phyloP scores from a whole-genome alignment of 92 coral and sea anemone species.

The Ricordea florida region DNA sequence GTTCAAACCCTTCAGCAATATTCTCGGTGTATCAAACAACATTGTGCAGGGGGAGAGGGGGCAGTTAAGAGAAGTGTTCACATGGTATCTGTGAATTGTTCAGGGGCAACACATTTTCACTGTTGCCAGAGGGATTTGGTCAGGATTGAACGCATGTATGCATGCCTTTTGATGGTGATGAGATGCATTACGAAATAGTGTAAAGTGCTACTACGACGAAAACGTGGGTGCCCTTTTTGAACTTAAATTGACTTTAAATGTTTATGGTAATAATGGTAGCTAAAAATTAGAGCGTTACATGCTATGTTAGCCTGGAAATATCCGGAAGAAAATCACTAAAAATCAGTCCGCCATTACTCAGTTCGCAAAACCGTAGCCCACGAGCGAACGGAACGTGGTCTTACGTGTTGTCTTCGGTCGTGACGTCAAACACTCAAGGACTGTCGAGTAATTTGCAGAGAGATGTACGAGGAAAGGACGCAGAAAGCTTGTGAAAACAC shows the following conservation, averaged over 20 bases:
- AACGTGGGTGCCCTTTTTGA: background rate
- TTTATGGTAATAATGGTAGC: background rate
- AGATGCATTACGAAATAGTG: background rate
- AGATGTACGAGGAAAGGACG: background rate
- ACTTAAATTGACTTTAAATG: background rate
- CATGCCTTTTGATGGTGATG: too few species aligned
- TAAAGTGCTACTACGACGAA: slow-evolving; percentile 20
- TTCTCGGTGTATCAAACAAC: too few species aligned
- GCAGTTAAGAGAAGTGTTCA: too few species aligned
- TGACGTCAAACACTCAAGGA: background rate
- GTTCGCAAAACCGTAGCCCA: background rate
- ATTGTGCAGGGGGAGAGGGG: too few species aligned
- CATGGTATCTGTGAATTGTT: too few species aligned
- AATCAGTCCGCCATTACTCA: background rate
- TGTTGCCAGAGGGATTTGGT: too few species aligned
- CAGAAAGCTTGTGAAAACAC: background rate
- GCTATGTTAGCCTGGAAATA: too few species aligned
- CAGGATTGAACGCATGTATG: too few species aligned
- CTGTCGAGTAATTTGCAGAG: background rate
- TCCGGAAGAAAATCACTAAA: background rate
- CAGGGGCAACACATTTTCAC: too few species aligned
- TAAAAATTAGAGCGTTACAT: background rate
- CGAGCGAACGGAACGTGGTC: background rate
- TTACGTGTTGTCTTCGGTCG: background rate
- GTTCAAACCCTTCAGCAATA: too few species aligned